Percentiles rank a stretch among this genome's conserved stretches.
These are phyloP conservation scores for Heliconius nattereri DNA, from an alignment of 1,140 invertebrate genomes.

Conservation along the genomic window DNA sequence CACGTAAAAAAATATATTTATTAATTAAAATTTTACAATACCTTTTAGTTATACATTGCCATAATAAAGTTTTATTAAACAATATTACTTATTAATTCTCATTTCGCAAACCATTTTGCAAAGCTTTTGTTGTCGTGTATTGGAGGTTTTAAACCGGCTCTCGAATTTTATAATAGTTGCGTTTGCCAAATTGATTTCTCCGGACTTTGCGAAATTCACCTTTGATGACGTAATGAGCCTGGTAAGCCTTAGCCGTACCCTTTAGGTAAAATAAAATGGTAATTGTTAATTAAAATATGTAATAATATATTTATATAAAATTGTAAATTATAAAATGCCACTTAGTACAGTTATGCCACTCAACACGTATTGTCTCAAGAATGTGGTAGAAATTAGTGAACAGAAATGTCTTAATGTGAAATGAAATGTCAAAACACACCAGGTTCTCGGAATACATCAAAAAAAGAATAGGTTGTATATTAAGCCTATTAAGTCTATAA, in stretches of 20 bases:
- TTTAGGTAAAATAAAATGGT: background rate
- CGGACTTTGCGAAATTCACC: background rate
- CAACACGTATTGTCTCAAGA: no score
- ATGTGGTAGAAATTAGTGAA: no score
- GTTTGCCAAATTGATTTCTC: conserved; percentile 20
- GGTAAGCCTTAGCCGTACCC: background rate
- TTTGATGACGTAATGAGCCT: conserved; percentile 20
- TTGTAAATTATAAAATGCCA: no score
- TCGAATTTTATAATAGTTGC: conserved; percentile 17
- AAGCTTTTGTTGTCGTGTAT: conserved; percentile 3
- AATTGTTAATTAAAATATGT: background rate
- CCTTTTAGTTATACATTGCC: background rate
- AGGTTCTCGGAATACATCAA: no score
- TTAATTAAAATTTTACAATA: no score
- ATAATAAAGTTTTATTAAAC: background rate
- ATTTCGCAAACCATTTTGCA: background rate
- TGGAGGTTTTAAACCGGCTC: background rate
- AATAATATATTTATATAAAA: no score
- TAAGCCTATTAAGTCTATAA: no score
- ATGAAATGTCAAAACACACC: no score
- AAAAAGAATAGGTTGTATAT: no score
- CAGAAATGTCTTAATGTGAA: no score
- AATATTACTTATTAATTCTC: conserved; percentile 10
- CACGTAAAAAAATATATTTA: no score
- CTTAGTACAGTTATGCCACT: no score